phyloP scores from a whole-genome alignment of 2,888 invertebrate genomes.

The Leptopilina myrica region DNA sequence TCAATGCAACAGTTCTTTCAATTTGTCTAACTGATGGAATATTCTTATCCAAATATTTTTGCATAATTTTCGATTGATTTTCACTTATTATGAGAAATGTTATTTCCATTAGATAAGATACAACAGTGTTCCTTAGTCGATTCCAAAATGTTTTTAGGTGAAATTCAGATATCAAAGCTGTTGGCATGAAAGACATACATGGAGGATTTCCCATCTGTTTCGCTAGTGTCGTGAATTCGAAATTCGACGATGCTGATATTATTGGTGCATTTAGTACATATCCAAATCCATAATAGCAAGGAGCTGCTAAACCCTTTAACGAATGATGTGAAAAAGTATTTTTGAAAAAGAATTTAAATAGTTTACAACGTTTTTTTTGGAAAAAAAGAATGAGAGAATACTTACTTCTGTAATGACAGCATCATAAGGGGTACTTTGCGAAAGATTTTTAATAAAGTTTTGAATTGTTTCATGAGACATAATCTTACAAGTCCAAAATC shows the following conservation, averaged over 20 bases:
- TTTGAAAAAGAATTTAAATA: too few relatives aligned
- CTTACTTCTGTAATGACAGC: slow-evolving; percentile 63
- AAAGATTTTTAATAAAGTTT: slow-evolving; percentile 60
- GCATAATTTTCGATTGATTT: slow-evolving; percentile 44
- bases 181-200: slow-evolving; percentile 47
- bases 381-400: neutral
- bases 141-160: slow-evolving; percentile 50
- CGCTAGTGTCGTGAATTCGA: slow-evolving; percentile 48
- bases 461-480: slow-evolving; percentile 56
- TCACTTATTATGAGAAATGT: neutral
- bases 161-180: neutral
- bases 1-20: slow-evolving; percentile 76
- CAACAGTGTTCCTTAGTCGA: slow-evolving; percentile 30
- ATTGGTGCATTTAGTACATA: slow-evolving; percentile 53
- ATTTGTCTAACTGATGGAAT: slow-evolving; percentile 75
- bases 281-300: slow-evolving; percentile 60
- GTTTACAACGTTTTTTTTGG: too few relatives aligned
- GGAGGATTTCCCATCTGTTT: slow-evolving; percentile 53
- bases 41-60: slow-evolving; percentile 58
- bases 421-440: slow-evolving; percentile 63
- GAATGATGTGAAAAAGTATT: neutral
- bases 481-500: slow-evolving; percentile 49
- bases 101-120: neutral
- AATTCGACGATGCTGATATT: slow-evolving; percentile 38
- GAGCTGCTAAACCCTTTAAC: slow-evolving; percentile 49